Conservation (phyloP, 2,888 invertebrate genomes). For the Plemyria rubiginata region DNA sequence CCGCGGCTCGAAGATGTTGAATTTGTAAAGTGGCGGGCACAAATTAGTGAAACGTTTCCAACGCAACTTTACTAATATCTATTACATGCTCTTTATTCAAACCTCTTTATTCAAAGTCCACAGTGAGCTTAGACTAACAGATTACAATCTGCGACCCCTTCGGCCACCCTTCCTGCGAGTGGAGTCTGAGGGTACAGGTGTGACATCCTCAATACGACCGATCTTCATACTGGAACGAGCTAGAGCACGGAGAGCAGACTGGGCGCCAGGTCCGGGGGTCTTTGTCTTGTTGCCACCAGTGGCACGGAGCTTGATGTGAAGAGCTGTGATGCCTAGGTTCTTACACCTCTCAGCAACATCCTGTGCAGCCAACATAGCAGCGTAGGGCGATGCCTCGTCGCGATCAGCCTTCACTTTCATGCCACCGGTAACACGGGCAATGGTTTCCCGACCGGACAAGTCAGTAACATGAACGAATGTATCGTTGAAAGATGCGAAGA, state of each 20-base stretch:
- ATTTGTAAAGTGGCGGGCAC: no score
- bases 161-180: constrained; percentile 99
- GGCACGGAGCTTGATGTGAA: constrained; percentile 99
- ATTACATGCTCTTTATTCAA: no score
- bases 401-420: constrained; percentile 99
- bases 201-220: constrained; percentile 99
- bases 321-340: constrained; percentile 97
- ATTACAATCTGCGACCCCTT: constrained; percentile 99
- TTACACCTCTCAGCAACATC: constrained; percentile 91
- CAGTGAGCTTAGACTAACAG: no score
- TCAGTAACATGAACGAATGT: constrained; percentile 99
- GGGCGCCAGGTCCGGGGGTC: constrained; percentile 99
- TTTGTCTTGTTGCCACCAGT: constrained; percentile 99
- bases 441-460: constrained; percentile 98
- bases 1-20: no score
- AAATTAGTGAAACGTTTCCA: no score
- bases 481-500: constrained; percentile 99
- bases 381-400: constrained; percentile 99
- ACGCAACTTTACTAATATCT: no score
- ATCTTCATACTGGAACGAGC: constrained; percentile 99
- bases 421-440: constrained; percentile 97
- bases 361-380: constrained; percentile 99
- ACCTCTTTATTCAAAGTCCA: constrained; percentile 74
- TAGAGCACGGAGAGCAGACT: constrained; percentile 98
- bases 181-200: constrained; percentile 99